Evolutionary conservation across 2,888 invertebrate species (phyloP).

Genomic region (Phortica okadai): DNA sequence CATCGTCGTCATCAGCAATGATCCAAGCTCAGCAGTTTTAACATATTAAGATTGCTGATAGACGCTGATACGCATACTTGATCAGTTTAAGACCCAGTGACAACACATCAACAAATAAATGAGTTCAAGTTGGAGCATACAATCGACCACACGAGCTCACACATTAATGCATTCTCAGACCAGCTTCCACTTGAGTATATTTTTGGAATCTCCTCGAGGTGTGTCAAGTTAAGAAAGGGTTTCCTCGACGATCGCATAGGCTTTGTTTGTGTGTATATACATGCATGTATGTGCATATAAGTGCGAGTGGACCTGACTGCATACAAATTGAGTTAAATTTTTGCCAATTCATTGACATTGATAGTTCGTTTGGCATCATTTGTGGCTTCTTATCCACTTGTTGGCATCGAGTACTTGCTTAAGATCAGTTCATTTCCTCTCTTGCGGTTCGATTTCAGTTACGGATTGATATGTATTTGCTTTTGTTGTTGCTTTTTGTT

Average conservation of each 20-base stretch:
- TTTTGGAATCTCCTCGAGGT: constrained; percentile 58
- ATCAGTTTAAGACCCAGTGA: constrained; percentile 53
- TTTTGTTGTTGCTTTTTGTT: constrained; percentile 60
- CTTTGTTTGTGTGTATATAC: neutral
- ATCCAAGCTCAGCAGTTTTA: constrained; percentile 44
- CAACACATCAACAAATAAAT: constrained; percentile 10
- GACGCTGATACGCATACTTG: constrained; percentile 65
- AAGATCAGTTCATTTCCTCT: constrained; percentile 69
- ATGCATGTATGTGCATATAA: no score
- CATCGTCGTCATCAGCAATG: constrained; percentile 58
- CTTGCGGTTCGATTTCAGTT: constrained; percentile 39
- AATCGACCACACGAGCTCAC: constrained; percentile 26
- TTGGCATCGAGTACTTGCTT: constrained; percentile 70
- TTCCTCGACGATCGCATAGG: constrained; percentile 50
- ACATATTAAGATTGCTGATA: constrained; percentile 57
- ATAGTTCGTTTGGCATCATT: constrained; percentile 71
- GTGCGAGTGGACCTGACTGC: constrained; percentile 52
- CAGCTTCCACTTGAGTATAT: constrained; percentile 58
- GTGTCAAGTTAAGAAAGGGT: constrained; percentile 66
- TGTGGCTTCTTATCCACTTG: constrained; percentile 71
- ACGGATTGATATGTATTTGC: constrained; percentile 44
- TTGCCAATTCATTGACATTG: constrained; percentile 71
- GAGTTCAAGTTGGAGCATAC: constrained; percentile 6
- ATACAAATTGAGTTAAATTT: constrained; percentile 68
- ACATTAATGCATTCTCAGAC: constrained; percentile 65